Evolutionary conservation across 2,888 invertebrate species (phyloP), one percentile per base, ranked within the genome.

Genomic region (Masnerella sp.): DNA sequence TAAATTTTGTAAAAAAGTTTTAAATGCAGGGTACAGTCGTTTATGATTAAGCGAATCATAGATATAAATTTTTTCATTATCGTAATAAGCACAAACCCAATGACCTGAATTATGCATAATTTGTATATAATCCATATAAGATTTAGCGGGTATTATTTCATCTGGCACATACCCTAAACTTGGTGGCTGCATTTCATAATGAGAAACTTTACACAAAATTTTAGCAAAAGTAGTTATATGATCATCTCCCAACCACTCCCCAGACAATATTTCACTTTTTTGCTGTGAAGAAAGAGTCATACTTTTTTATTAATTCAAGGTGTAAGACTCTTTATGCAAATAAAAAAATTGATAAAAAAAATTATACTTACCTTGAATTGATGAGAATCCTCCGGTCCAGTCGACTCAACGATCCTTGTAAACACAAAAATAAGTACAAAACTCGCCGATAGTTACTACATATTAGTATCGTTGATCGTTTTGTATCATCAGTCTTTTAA

Each of bases 41-140:
- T 49, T 17, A n/a, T 0, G n/a, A 18, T 49, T 49, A 15, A 49
- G 34, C 1, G 49, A 49, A 32, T 49, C 49, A 15, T 49, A 49
- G 5, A 32, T 18, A 12, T 32, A 34, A n/a, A 32, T 2, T 4
- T 2, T 30, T 18, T 5, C 5, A 3, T 17, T 49, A 32, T 49
- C 49, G 12, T 32, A 49, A 32, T 49, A 49, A 1, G 14, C 49
- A 18, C 30, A 49, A 11, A 49, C 32, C 49, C 49, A 49, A 49
- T 49, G 49, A 32, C 15, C 15, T 34, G 15, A 12, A 15, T 12
- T 8, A 45, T 28, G 28, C 8, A 45, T 14, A 14, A 45, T 45
- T 28, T 45, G 45, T 28, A 28, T 28, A 28, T 45, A 14, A 8
- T 45, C 45, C 9, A 28, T 11, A 9, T 45, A 14, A 1, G 28